Evolutionary conservation across 2,888 invertebrate species (phyloP).

Genomic region (Lycaena phlaeas): DNA sequence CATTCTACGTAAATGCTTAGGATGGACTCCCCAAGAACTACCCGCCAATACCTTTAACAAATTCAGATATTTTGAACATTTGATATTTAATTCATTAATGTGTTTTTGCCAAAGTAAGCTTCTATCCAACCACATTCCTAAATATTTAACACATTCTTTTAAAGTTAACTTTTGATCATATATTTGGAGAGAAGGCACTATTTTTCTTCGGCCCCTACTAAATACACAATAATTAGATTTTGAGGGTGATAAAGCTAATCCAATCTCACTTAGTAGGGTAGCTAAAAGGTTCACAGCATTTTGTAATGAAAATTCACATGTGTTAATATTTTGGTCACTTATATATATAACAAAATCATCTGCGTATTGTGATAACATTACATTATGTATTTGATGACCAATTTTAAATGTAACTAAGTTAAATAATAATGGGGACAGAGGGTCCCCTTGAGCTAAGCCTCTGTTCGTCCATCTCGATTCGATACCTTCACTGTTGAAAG

Average conservation of each 20-base stretch:
- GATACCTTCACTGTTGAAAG: background rate
- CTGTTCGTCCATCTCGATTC: too few species aligned
- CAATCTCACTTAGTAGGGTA: background rate
- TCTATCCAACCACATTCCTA: background rate
- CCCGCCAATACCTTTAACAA: slow-evolving; percentile 7
- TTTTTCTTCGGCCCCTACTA: background rate
- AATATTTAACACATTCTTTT: background rate
- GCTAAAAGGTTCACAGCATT: background rate
- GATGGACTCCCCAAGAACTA: background rate
- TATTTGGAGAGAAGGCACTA: background rate
- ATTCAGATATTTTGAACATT: background rate
- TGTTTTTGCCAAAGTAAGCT: slow-evolving; percentile 1
- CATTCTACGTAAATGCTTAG: background rate
- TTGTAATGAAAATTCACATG: background rate
- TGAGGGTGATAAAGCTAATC: background rate
- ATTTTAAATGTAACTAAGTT: slow-evolving; percentile 10
- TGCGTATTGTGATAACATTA: slow-evolving; percentile 14
- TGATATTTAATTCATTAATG: background rate
- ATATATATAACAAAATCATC: slow-evolving; percentile 12
- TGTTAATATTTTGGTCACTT: background rate
- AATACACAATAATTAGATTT: background rate
- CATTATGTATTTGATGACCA: slow-evolving; percentile 2
- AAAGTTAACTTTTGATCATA: background rate
- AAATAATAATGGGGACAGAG: too few species aligned
- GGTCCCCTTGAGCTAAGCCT: slow-evolving; percentile 12